Conservation (phyloP, 2,113 vertebrate genomes). For the Regulus satrapa region DNA sequence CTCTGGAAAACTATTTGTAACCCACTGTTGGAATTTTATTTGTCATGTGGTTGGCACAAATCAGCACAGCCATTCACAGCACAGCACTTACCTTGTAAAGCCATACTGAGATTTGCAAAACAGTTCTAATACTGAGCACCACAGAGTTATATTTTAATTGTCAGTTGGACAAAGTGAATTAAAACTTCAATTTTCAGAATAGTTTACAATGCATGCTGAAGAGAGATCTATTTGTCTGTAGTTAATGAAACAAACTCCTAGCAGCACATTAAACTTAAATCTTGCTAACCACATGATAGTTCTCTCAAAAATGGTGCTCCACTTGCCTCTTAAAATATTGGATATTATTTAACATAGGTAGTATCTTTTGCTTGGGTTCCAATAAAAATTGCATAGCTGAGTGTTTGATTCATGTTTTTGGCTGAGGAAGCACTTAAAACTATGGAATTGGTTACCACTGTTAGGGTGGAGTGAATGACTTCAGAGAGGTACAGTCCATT, state of each 20-base stretch:
- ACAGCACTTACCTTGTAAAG: neutral
- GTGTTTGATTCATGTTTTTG: neutral
- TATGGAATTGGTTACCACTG: neutral
- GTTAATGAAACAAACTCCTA: neutral
- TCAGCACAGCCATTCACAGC: neutral
- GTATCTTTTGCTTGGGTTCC: neutral
- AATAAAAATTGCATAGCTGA: neutral
- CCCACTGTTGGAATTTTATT: neutral
- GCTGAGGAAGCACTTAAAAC: neutral
- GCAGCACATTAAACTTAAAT: neutral
- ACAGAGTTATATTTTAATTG: neutral
- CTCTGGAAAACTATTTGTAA: constrained; percentile 13
- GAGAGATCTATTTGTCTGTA: neutral
- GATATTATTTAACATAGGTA: neutral
- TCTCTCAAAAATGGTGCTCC: neutral
- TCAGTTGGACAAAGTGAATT: neutral
- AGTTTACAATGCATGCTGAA: neutral
- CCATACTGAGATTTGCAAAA: neutral
- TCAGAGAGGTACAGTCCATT: neutral
- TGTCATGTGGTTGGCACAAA: neutral
- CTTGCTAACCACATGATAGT: neutral
- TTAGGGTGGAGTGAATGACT: neutral
- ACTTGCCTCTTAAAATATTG: neutral
- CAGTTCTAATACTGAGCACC: neutral
- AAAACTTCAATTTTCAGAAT: neutral